Evolutionary conservation across 2,113 vertebrate species (phyloP).

Genomic region (Odocoileus virginianus): DNA sequence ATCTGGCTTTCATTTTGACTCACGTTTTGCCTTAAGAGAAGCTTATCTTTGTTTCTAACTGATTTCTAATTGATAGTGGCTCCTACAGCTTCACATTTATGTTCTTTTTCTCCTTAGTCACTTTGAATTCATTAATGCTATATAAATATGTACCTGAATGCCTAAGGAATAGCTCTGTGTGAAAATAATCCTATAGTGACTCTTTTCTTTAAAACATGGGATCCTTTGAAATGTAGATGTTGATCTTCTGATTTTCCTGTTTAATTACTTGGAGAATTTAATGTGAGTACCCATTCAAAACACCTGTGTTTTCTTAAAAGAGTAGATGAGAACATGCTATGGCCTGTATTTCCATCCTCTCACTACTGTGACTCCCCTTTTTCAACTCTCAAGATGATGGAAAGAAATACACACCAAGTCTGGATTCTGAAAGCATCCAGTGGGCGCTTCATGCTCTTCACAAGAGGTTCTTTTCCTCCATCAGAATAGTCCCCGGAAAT

Average conservation of each 20-base stretch:
- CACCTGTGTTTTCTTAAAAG: not conserved
- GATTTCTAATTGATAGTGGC: not conserved
- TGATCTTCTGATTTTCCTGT: conserved; percentile 28
- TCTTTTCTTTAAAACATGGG: conserved; percentile 9
- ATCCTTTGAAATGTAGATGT: conserved; percentile 23
- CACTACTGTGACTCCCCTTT: not conserved
- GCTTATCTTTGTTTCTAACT: not conserved
- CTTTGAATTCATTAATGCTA: not conserved
- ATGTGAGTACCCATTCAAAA: not conserved
- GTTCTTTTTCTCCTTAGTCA: not conserved
- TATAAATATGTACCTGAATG: not conserved
- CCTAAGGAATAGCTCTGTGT: not conserved
- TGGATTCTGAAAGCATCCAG: not conserved
- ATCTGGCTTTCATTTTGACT: not conserved
- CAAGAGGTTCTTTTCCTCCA: not conserved
- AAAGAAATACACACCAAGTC: not conserved
- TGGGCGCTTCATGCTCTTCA: not conserved
- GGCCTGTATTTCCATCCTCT: not conserved
- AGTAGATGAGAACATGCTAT: not conserved
- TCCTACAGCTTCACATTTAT: not conserved
- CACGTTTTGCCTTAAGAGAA: not conserved
- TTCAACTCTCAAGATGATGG: not conserved
- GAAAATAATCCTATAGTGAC: not conserved
- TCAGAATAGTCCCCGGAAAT: not conserved
- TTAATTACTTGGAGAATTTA: conserved; percentile 43